Conservation (phyloP, 2,888 invertebrate species). For the Penaeus monodon region DNA sequence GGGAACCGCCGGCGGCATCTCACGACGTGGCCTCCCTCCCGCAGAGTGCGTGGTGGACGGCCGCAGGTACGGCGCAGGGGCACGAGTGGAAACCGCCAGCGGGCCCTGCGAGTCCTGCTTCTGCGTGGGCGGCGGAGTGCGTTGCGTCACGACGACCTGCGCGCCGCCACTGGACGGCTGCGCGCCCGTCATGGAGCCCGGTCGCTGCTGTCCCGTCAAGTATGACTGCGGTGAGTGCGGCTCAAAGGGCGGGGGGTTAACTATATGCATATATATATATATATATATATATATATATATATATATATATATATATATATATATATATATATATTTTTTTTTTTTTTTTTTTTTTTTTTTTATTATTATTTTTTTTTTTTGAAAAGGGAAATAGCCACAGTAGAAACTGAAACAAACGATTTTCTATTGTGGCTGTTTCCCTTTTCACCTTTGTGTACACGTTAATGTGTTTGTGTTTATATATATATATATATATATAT, state of each 20-base stretch:
- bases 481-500: no score
- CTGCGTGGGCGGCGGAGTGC: constrained; percentile 80
- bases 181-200: constrained; percentile 80
- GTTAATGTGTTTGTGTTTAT: no score
- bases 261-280: no score
- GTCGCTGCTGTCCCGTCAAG: constrained; percentile 87
- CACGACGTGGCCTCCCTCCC: constrained; percentile 63
- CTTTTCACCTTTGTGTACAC: no score
- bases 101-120: constrained; percentile 82
- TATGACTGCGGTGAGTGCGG: constrained; percentile 81
- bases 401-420: no score
- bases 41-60: constrained; percentile 78
- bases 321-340: no score
- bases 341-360: no score
- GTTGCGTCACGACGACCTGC: constrained; percentile 83
- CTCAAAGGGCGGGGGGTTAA: neutral
- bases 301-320: no score
- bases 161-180: constrained; percentile 83
- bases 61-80: constrained; percentile 79
- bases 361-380: no score
- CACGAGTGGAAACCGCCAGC: constrained; percentile 74
- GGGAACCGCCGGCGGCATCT: neutral
- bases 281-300: no score
- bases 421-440: no score
- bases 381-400: no score